These are phyloP conservation scores for Drosophila trichaetosa DNA, from an alignment of 2,888 invertebrate genomes.

Conservation along the genomic window DNA sequence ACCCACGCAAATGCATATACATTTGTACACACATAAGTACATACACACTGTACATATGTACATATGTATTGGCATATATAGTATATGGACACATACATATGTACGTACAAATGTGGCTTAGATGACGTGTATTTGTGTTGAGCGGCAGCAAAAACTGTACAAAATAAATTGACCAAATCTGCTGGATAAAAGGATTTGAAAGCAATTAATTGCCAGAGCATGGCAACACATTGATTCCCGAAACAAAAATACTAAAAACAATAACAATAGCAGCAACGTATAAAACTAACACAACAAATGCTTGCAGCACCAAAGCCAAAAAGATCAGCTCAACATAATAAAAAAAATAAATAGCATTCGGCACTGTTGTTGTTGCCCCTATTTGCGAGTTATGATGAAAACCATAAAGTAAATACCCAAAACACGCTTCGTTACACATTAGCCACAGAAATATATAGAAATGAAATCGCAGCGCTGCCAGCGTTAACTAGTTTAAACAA, in stretches of 20 bases:
- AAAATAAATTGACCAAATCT: slow-evolving; percentile 80
- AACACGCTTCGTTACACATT: slow-evolving; percentile 20
- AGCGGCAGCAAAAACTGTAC: slow-evolving; percentile 51
- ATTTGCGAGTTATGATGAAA: slow-evolving; percentile 50
- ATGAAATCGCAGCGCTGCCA: slow-evolving; percentile 17
- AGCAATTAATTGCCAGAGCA: slow-evolving; percentile 77
- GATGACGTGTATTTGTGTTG: slow-evolving; percentile 41
- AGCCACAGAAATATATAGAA: slow-evolving; percentile 9
- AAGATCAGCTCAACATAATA: slow-evolving; percentile 30
- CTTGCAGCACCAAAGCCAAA: slow-evolving; percentile 34
- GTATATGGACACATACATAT: slow-evolving; percentile 5
- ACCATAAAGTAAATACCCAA: slow-evolving; percentile 64
- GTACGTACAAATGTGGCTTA: slow-evolving; percentile 12
- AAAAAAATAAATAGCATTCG: slow-evolving; percentile 36
- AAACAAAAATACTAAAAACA: slow-evolving; percentile 38
- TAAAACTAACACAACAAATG: slow-evolving; percentile 32
- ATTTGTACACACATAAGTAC: neutral
- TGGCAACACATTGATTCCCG: slow-evolving; percentile 57
- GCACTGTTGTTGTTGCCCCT: neutral
- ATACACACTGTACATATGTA: slow-evolving; percentile 1
- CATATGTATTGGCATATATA: slow-evolving; percentile 1
- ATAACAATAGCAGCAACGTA: slow-evolving; percentile 20
- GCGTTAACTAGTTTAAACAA: slow-evolving; percentile 27
- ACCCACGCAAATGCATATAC: slow-evolving; percentile 3
- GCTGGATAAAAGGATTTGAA: slow-evolving; percentile 78